Evolutionary conservation across 2,888 invertebrate species (phyloP).

Genomic region (Euzophera pinguis): DNA sequence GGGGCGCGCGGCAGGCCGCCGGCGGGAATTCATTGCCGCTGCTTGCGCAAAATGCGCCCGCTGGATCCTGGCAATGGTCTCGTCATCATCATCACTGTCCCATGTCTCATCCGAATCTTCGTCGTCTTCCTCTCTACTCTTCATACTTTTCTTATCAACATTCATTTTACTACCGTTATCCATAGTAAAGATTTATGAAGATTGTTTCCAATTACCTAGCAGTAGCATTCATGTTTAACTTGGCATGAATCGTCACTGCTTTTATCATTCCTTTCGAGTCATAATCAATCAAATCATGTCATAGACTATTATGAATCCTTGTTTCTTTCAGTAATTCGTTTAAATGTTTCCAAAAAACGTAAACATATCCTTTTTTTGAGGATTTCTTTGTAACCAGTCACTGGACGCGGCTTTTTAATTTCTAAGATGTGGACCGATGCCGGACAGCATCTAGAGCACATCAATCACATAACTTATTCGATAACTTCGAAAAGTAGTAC

Average conservation of each 20-base stretch:
- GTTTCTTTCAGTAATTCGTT: conserved; percentile 12
- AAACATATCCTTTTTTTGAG: conserved; percentile 43
- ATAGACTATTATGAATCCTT: conserved; percentile 10
- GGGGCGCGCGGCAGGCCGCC: conserved; percentile 53
- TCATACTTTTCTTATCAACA: conserved; percentile 51
- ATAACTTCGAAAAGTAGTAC: conserved; percentile 36
- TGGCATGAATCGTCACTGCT: conserved; percentile 19
- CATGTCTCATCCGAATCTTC: conserved; percentile 58
- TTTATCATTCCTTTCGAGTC: conserved; percentile 24
- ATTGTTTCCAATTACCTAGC: conserved; percentile 20
- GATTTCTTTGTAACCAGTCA: conserved; percentile 61
- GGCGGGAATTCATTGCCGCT: conserved; percentile 64
- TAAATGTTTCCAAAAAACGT: conserved; percentile 14
- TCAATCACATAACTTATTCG: conserved; percentile 35
- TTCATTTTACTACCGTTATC: conserved; percentile 56
- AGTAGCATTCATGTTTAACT: conserved; percentile 20
- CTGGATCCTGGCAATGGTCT: conserved; percentile 71
- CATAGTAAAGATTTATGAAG: conserved; percentile 37
- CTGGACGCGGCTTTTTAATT: conserved; percentile 54
- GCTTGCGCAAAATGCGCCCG: conserved; percentile 70
- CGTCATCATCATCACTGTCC: conserved; percentile 72
- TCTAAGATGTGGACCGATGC: conserved; percentile 44
- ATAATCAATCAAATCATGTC: conserved; percentile 19
- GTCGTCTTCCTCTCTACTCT: conserved; percentile 47
- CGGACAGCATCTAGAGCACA: conserved; percentile 58